phyloP scores from a whole-genome alignment of 2,888 invertebrate genomes.

The Tortrix viridana region DNA sequence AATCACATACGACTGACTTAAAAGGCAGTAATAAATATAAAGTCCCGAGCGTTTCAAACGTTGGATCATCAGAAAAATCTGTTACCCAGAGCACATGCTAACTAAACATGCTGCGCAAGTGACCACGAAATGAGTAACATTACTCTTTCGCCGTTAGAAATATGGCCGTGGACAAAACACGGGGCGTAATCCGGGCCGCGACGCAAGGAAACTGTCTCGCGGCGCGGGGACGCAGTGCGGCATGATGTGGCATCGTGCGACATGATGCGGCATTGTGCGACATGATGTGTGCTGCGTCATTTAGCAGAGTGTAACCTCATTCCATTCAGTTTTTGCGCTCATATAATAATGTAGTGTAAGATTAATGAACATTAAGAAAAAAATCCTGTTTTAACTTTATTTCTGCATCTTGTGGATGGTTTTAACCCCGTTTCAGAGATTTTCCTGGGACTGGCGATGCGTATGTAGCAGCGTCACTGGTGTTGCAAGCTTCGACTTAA shows the following conservation, averaged over 20 bases:
- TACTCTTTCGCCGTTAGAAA: constrained; percentile 31
- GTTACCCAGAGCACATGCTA: not conserved
- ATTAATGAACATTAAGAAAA: no score
- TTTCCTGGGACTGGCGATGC: no score
- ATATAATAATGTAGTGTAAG: no score
- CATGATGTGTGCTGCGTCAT: not conserved
- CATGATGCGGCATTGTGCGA: not conserved
- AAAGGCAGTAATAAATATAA: not conserved
- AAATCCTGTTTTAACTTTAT: no score
- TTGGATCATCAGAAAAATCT: not conserved
- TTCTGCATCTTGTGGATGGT: no score
- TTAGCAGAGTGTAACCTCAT: not conserved
- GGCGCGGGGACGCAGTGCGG: not conserved
- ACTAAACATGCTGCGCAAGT: not conserved
- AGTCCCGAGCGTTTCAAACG: not conserved
- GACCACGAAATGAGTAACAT: constrained; percentile 31
- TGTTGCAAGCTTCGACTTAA: no score
- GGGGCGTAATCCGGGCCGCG: constrained; percentile 25
- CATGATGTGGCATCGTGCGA: not conserved
- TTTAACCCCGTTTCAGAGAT: no score
- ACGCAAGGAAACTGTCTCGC: constrained; percentile 1
- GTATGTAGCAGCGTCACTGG: no score
- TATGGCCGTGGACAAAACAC: constrained; percentile 34
- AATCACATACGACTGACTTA: no score
- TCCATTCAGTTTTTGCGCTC: no score